A percentile compares a stretch with the other conserved stretches of the same genome.
These are phyloP conservation scores for Cinara cedri DNA, from an alignment of 2,888 invertebrate genomes.

Conservation along the genomic window DNA sequence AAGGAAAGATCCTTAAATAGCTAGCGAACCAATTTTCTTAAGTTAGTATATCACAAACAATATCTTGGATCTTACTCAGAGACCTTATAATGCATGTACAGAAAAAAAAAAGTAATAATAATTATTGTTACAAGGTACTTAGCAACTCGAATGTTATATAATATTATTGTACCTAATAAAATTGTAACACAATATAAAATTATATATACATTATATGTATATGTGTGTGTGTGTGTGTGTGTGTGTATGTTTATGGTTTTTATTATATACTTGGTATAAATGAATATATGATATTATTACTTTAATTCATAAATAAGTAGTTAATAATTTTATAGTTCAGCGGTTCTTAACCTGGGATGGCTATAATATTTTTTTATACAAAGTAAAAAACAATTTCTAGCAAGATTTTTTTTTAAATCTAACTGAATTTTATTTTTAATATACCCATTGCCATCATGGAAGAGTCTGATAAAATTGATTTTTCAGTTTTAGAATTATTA, in stretches of 20 bases:
- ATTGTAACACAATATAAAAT: constrained; percentile 31
- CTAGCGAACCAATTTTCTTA: constrained; percentile 1
- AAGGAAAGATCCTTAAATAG: constrained; percentile 1
- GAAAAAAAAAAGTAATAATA: constrained; percentile 10
- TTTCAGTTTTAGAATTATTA: too few species aligned
- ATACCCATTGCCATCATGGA: too few species aligned
- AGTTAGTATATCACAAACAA: constrained; percentile 53
- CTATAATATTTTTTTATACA: background rate
- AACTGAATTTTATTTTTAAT: too few species aligned
- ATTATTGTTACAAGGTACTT: constrained; percentile 50
- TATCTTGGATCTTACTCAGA: constrained; percentile 42
- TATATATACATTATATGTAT: constrained; percentile 19
- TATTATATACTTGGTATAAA: constrained; percentile 22
- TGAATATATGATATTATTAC: constrained; percentile 11
- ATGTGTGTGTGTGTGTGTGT: too few species aligned
- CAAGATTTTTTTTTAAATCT: too few species aligned
- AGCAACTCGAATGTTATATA: constrained; percentile 46
- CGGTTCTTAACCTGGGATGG: too few species aligned
- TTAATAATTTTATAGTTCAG: background rate
- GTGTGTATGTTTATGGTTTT: too few species aligned
- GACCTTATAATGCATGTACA: constrained; percentile 46
- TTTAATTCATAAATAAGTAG: constrained; percentile 51
- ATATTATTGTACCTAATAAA: constrained; percentile 55
- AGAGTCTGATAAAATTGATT: too few species aligned
- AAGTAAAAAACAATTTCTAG: background rate